Evolutionary conservation across 2,113 vertebrate species (phyloP).

Genomic region (Castor canadensis): DNA sequence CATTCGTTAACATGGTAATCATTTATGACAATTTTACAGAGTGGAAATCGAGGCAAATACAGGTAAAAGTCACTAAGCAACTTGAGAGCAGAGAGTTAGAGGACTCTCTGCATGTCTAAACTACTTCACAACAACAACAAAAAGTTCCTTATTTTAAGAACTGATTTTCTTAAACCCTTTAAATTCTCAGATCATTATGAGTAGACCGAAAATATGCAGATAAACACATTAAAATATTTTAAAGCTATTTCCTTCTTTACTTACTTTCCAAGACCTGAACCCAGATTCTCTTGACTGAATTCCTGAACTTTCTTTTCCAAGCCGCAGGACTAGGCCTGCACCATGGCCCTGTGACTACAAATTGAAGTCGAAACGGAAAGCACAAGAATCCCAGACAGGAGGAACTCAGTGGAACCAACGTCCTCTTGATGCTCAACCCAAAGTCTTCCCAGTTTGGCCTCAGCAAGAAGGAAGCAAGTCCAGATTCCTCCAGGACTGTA

Average conservation of each 20-base stretch:
- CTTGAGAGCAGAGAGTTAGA: conserved; percentile 40
- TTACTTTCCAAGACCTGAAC: conserved; percentile 71
- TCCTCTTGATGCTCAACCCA: not conserved
- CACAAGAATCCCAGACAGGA: not conserved
- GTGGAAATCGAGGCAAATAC: conserved; percentile 19
- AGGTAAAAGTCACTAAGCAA: conserved; percentile 47
- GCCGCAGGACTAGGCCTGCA: not conserved
- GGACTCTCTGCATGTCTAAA: not conserved
- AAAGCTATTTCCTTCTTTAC: conserved; percentile 67
- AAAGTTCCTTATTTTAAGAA: conserved; percentile 66
- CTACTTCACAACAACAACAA: conserved; percentile 25
- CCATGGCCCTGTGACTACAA: not conserved
- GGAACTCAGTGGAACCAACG: not conserved
- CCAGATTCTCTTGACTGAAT: conserved; percentile 45
- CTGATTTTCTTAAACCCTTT: conserved; percentile 71
- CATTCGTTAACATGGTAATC: not conserved
- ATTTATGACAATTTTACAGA: conserved; percentile 48
- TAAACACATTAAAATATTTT: conserved; percentile 70
- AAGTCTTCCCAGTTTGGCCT: not conserved
- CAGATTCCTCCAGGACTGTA: not conserved
- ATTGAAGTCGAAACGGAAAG: not conserved
- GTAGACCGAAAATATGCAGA: conserved; percentile 71
- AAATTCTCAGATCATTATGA: conserved; percentile 73
- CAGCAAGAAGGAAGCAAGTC: not conserved
- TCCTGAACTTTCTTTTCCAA: conserved; percentile 11